Conservation (phyloP, 2,888 invertebrate genomes). For the Drosophila formosana region DNA sequence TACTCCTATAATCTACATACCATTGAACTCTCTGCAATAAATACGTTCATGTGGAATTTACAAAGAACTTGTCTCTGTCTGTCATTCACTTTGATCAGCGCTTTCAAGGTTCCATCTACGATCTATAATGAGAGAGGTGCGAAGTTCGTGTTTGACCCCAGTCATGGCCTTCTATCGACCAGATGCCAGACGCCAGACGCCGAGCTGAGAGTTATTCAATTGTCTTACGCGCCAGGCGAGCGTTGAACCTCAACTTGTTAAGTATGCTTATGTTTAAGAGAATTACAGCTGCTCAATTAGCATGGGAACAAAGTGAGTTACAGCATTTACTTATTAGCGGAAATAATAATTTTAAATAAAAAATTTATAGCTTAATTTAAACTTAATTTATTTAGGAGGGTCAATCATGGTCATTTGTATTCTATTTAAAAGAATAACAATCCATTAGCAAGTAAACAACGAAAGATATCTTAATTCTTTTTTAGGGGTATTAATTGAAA, state of each 20-base stretch:
- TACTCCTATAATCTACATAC: constrained; percentile 44
- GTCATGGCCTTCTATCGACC: constrained; percentile 32
- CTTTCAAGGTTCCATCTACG: constrained; percentile 33
- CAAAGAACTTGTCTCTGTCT: constrained; percentile 12
- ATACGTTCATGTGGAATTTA: constrained; percentile 33
- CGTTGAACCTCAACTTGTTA: constrained; percentile 41
- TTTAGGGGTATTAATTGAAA: too few species aligned
- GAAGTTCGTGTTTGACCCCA: constrained; percentile 12
- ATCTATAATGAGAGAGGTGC: constrained; percentile 6
- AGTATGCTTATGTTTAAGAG: neutral
- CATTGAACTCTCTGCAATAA: constrained; percentile 43
- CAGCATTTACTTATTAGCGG: neutral
- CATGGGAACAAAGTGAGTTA: too few species aligned
- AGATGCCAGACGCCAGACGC: constrained; percentile 5
- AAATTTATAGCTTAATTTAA: neutral
- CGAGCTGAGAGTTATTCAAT: neutral
- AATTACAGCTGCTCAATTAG: neutral
- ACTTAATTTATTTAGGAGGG: neutral
- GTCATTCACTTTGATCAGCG: constrained; percentile 9
- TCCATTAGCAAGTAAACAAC: too few species aligned
- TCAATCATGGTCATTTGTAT: too few species aligned
- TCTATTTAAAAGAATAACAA: too few species aligned
- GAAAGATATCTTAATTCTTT: too few species aligned
- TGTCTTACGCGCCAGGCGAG: constrained; percentile 13
- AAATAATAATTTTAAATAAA: neutral